phyloP scores from a whole-genome alignment of 2,888 invertebrate genomes.

The Chrysopilus asiliformis region DNA sequence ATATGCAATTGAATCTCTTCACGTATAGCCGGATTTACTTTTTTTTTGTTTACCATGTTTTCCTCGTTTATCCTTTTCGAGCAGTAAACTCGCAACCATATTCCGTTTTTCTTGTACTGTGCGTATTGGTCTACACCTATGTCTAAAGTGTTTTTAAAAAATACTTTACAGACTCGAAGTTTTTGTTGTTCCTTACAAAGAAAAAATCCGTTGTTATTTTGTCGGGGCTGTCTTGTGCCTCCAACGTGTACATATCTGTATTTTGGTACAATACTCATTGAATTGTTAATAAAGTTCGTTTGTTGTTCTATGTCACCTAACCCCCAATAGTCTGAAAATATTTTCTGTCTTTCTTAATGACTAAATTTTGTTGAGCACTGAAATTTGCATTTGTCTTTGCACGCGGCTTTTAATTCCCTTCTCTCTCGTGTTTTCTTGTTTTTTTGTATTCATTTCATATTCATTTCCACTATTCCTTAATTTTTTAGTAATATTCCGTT shows the following conservation, averaged over 20 bases:
- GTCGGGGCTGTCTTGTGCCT: neutral
- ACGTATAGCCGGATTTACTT: too few species aligned
- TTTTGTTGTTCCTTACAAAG: neutral
- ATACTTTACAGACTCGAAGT: too few species aligned
- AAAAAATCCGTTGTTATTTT: slow-evolving; percentile 1
- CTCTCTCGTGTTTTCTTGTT: too few species aligned
- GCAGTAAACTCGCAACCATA: neutral
- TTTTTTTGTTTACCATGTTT: too few species aligned
- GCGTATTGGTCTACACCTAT: neutral
- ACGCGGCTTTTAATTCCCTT: too few species aligned
- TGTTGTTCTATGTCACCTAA: slow-evolving; percentile 1
- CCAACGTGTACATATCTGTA: slow-evolving; percentile 1
- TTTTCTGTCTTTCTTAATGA: neutral
- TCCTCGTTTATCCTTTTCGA: neutral
- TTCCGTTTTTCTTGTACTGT: slow-evolving; percentile 1
- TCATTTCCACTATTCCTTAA: too few species aligned
- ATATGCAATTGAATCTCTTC: too few species aligned
- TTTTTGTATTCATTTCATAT: too few species aligned
- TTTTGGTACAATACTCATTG: neutral
- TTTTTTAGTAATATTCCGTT: too few species aligned
- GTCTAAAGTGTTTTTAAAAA: slow-evolving; percentile 1
- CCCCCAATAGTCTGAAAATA: neutral
- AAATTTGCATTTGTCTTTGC: too few species aligned
- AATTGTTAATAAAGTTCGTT: slow-evolving; percentile 1
- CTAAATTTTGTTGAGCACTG: too few species aligned